Percentiles rank a stretch among this genome's conserved stretches.
Evolutionary conservation across 2,888 invertebrate genomes (phyloP).

Genomic region (Tenthredo scrophulariae): DNA sequence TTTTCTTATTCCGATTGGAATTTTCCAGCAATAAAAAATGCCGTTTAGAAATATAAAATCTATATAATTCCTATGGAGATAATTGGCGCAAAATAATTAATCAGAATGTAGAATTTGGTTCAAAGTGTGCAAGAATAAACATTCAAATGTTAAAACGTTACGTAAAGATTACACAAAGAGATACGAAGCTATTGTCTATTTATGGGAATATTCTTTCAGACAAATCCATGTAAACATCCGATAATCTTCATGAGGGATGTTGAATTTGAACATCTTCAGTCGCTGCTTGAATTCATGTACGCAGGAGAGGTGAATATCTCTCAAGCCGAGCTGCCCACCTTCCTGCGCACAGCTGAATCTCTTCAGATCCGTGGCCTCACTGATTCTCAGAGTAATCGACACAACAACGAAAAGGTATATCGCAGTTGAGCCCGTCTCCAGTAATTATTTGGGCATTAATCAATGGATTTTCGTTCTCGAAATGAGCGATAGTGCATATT

Average conservation of each 20-base stretch:
- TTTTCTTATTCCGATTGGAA: too few species aligned
- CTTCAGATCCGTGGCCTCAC: constrained; percentile 89
- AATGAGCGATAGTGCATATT: neutral
- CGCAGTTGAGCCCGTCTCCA: neutral
- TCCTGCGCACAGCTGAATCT: constrained; percentile 89
- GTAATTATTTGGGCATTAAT: neutral
- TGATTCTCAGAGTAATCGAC: constrained; percentile 79
- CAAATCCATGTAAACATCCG: constrained; percentile 91
- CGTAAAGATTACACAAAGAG: neutral
- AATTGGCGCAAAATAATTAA: neutral
- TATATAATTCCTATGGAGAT: neutral
- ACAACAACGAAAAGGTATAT: constrained; percentile 76
- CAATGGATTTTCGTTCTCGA: neutral
- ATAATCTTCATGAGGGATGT: constrained; percentile 93
- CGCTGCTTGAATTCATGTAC: constrained; percentile 92
- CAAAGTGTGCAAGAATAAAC: neutral
- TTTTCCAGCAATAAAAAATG: neutral
- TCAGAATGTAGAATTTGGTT: neutral
- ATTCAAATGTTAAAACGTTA: neutral
- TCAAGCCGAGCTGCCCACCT: constrained; percentile 87
- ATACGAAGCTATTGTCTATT: neutral
- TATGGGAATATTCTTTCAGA: constrained; percentile 80
- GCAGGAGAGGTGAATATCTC: constrained; percentile 92
- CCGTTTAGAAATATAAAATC: neutral
- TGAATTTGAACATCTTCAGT: constrained; percentile 88